Evolutionary conservation across 2,888 invertebrate genomes (phyloP), one percentile per base, ranked within the genome.

Genomic region (Trypoxylon attenuatum): DNA sequence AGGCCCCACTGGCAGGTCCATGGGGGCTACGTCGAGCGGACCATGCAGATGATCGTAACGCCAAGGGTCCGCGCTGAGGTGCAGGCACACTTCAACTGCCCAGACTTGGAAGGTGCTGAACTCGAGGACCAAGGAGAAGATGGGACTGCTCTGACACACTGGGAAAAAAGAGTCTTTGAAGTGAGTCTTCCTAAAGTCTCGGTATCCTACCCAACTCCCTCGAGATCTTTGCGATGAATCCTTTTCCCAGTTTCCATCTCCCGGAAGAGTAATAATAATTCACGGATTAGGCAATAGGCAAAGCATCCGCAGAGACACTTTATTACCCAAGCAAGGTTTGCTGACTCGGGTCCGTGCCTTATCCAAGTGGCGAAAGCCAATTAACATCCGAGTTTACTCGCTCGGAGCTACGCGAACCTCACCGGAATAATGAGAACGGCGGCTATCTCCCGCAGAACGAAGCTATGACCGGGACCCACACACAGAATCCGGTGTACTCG

Each of bases 391-490:
- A n/a, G n/a, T n/a, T n/a, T n/a, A n/a, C n/a, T n/a, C n/a, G n/a
- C n/a, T n/a, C n/a, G n/a, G n/a, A n/a, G n/a, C n/a, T n/a, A n/a
- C n/a, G n/a, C n/a, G n/a, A n/a, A n/a, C n/a, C 5, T 10, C 10
- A 27, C 5, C 10, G 27, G 10, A 10, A 10, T 27, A 6, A 10
- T 5, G 10, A 27, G 10, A 27, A 27, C 10, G 10, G 5, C 5
- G 10, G 27, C 5, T 27, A 10, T 10, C 5, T 10, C 27, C 27
- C 10, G 27, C 8, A 97, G 96, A 98, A 98, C 87, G 99, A 99
- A 88, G 98, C 98, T 0, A 99, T 99, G 99, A 99, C 99, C 0
- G 99, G 98, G 1, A 98, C 98, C 0, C 99, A 99, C 87, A 99
- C 99, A 0, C 98, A 98, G 87, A 97, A 98, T 88, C 97, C 98